Conservation (phyloP, 92 coral and sea anemone species). For the Phenganax subtilis region DNA sequence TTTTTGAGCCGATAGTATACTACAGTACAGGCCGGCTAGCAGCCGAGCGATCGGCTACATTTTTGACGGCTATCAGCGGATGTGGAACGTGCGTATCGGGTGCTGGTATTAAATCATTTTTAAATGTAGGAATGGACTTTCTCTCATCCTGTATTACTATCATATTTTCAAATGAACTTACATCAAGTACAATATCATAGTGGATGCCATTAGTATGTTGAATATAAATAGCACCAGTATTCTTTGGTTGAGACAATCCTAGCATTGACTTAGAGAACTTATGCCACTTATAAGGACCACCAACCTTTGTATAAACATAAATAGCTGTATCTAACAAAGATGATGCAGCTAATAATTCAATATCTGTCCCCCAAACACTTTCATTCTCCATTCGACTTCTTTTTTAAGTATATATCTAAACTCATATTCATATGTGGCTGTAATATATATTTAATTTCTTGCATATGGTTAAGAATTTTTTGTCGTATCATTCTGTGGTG, state of each 20-base stretch:
- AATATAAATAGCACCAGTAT: slow-evolving; percentile 38
- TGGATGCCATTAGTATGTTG: slow-evolving; percentile 53
- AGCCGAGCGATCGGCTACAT: too few species aligned
- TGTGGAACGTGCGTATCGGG: too few species aligned
- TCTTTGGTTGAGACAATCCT: slow-evolving; percentile 22
- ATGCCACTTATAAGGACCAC: not conserved
- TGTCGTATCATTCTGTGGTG: slow-evolving; percentile 28
- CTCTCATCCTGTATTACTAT: too few species aligned
- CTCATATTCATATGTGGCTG: slow-evolving; percentile 33
- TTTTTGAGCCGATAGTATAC: too few species aligned
- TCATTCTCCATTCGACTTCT: slow-evolving; percentile 45
- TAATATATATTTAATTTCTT: slow-evolving; percentile 18
- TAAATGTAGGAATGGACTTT: too few species aligned
- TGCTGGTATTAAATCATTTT: too few species aligned
- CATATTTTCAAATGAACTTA: slow-evolving; percentile 10
- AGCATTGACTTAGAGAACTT: slow-evolving; percentile 48
- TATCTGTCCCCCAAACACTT: slow-evolving; percentile 62
- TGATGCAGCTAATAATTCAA: slow-evolving; percentile 57
- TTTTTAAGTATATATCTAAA: slow-evolving; percentile 36
- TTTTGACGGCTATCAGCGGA: too few species aligned
- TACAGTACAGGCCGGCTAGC: too few species aligned
- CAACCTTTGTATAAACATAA: slow-evolving; percentile 50
- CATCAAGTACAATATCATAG: slow-evolving; percentile 61
- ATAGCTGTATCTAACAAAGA: slow-evolving; percentile 40
- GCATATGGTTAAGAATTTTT: slow-evolving; percentile 39